A percentile compares a stretch with the other conserved stretches of the same genome.
These are phyloP conservation scores for Caenorhabditis elegans DNA, from an alignment of 1,140 invertebrate genomes.

Conservation along the genomic window WBcel235 BX284606.5:62001-62500, in stretches of 20 bases:
- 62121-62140: conserved; percentile 95
- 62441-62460: conserved; percentile 91
- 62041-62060: too few relatives aligned
- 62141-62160: conserved; percentile 98
- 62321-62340: conserved; percentile 91
- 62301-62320: conserved; percentile 95
- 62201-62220: conserved; percentile 87
- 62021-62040: too few relatives aligned
- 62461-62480: conserved; percentile 99
- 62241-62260: conserved; percentile 91
- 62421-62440: conserved; percentile 90
- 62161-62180: conserved; percentile 92
- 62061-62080: too few relatives aligned
- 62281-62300: conserved; percentile 94
- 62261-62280: conserved; percentile 94
- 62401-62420: conserved; percentile 81
- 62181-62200: conserved; percentile 86
- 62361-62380: conserved; percentile 69
- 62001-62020: too few relatives aligned
- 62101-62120: too few relatives aligned
- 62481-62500: conserved; percentile 83
- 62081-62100: too few relatives aligned
- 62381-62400: conserved; percentile 81
- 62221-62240: conserved; percentile 81
- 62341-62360: conserved; percentile 76